phyloP scores from a whole-genome alignment of 2,797 vertebrate genomes.

The Hyperoplus lanceolatus region DNA sequence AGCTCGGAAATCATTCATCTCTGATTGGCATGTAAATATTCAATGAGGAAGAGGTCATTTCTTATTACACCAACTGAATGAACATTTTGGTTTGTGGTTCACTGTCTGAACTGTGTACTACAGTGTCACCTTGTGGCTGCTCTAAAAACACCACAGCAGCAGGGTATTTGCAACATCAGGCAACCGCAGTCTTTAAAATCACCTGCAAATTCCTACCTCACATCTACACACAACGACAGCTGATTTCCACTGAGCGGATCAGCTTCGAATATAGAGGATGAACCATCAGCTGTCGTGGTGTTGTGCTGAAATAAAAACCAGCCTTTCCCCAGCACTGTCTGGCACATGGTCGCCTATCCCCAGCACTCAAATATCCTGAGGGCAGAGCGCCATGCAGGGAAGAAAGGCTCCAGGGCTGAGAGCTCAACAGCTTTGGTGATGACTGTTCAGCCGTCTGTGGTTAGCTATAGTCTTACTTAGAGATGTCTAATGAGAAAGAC shows the following conservation, averaged over 20 bases:
- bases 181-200: neutral
- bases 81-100: neutral
- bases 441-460: constrained; percentile 38
- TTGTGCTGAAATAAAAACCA: constrained; percentile 51
- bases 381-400: constrained; percentile 52
- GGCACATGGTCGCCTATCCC: constrained; percentile 52
- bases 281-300: constrained; percentile 33
- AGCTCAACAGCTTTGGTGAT: constrained; percentile 45
- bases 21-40: constrained; percentile 58
- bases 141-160: neutral
- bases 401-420: constrained; percentile 47
- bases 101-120: constrained; percentile 33
- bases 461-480: constrained; percentile 5
- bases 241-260: constrained; percentile 32
- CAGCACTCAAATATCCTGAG: constrained; percentile 64
- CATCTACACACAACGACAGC: constrained; percentile 30
- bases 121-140: constrained; percentile 76
- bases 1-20: constrained; percentile 39
- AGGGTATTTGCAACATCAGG: neutral
- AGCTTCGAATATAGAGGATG: constrained; percentile 22
- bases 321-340: constrained; percentile 39
- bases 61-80: constrained; percentile 31
- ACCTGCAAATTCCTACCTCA: neutral
- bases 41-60: constrained; percentile 40
- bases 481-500: constrained; percentile 21